Evolutionary conservation across 2,888 invertebrate genomes (phyloP).

Genomic region (Synanthedon tipuliformis): DNA sequence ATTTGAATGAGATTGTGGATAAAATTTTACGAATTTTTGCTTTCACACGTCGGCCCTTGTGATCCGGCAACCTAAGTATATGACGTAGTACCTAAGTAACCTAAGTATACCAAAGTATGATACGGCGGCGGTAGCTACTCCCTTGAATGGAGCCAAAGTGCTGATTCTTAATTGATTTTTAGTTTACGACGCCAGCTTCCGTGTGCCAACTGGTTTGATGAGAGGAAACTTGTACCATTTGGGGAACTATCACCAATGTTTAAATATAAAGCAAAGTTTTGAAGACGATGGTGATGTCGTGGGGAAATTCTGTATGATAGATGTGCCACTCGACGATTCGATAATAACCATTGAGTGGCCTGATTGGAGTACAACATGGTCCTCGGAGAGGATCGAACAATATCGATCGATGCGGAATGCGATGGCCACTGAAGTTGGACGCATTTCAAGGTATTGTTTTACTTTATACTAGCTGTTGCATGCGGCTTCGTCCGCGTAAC

Average conservation of each 20-base stretch:
- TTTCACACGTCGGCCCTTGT: too few species aligned
- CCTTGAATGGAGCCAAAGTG: too few species aligned
- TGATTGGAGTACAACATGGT: not conserved
- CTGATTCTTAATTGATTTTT: not conserved
- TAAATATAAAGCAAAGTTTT: slow-evolving; percentile 4
- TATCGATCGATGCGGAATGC: not conserved
- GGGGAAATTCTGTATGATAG: slow-evolving; percentile 8
- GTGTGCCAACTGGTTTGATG: slow-evolving; percentile 5
- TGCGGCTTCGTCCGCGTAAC: too few species aligned
- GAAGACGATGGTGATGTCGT: slow-evolving; percentile 1
- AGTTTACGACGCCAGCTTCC: slow-evolving; percentile 9
- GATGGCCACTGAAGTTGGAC: not conserved
- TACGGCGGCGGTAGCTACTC: too few species aligned
- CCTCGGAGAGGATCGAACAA: not conserved
- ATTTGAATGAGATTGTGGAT: too few species aligned
- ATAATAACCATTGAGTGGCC: not conserved
- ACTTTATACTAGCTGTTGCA: too few species aligned
- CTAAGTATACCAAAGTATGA: too few species aligned
- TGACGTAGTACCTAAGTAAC: too few species aligned
- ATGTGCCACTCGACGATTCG: not conserved
- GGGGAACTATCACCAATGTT: slow-evolving; percentile 9
- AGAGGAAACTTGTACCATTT: slow-evolving; percentile 4
- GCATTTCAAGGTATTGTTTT: not conserved
- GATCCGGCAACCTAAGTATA: too few species aligned
- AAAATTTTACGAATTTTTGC: too few species aligned